phyloP scores from a whole-genome alignment of 1,140 invertebrate species.

The Drosophila fuyamai region DNA sequence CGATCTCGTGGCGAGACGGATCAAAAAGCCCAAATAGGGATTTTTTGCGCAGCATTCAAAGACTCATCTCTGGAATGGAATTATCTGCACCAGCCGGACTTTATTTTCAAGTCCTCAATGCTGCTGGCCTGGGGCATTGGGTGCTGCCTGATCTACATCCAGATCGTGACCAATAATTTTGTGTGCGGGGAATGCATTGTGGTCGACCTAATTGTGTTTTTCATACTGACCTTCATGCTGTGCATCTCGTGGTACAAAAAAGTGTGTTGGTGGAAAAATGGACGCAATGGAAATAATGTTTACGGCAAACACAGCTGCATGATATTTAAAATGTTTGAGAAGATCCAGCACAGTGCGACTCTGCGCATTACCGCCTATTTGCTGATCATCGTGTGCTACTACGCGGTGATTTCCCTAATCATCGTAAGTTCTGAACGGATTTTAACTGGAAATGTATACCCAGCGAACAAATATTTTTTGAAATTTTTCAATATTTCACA shows the following conservation, averaged over 20 bases:
- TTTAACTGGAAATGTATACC: too few relatives aligned
- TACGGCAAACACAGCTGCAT: constrained; percentile 87
- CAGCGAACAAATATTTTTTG: too few relatives aligned
- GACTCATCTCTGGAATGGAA: constrained; percentile 59
- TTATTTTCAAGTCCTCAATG: constrained; percentile 71
- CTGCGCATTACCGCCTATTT: constrained; percentile 41
- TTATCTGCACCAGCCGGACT: constrained; percentile 70
- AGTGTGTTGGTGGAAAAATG: constrained; percentile 84
- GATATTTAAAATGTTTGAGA: constrained; percentile 63
- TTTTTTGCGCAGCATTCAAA: constrained; percentile 52
- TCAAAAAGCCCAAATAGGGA: constrained; percentile 8
- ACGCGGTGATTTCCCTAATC: constrained; percentile 88
- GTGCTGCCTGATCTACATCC: constrained; percentile 24
- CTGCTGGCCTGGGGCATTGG: constrained; percentile 51
- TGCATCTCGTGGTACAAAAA: constrained; percentile 82
- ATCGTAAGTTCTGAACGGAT: constrained; percentile 83
- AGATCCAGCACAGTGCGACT: constrained; percentile 30
- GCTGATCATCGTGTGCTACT: constrained; percentile 85
- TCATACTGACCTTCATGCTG: constrained; percentile 64
- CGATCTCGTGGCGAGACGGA: neutral
- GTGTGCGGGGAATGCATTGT: fast-evolving
- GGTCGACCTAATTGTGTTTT: neutral
- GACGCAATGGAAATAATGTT: constrained; percentile 86
- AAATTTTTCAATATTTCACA: too few relatives aligned
- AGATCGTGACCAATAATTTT: constrained; percentile 2